These are phyloP conservation scores for Lacerta bilineata DNA, from an alignment of 2,797 vertebrate genomes.

Conservation along the genomic window DNA sequence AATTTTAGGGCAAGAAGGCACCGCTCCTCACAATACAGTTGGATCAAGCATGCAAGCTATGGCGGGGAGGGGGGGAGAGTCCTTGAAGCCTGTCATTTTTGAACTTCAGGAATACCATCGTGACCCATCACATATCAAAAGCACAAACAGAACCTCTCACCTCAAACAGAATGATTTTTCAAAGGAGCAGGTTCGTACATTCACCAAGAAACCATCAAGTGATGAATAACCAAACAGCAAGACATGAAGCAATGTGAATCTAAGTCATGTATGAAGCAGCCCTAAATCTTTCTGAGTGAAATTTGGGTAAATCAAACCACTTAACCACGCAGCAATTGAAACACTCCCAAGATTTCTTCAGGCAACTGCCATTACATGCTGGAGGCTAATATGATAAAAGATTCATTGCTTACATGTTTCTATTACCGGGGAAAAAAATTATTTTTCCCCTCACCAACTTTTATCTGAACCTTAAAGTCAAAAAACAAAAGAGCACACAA, in stretches of 20 bases:
- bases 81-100: not conserved
- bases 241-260: not conserved
- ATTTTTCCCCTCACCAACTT: conserved; percentile 21
- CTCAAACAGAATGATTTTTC: not conserved
- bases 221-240: not conserved
- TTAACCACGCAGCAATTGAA: conserved; percentile 11
- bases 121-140: not conserved
- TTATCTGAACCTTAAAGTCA: conserved; percentile 45
- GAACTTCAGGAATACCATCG: not conserved
- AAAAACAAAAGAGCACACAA: not conserved
- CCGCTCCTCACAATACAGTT: not conserved
- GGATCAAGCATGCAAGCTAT: too few species aligned
- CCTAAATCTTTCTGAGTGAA: conserved; percentile 14
- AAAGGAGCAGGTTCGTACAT: not conserved
- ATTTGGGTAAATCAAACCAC: conserved; percentile 39
- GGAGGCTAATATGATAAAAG: conserved; percentile 54
- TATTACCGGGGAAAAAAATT: not conserved
- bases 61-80: too few species aligned
- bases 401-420: conserved; percentile 27
- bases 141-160: not conserved
- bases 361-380: conserved; percentile 43
- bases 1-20: not conserved
- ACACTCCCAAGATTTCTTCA: conserved; percentile 46
- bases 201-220: not conserved
- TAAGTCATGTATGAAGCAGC: not conserved